phyloP scores from a whole-genome alignment of 2,888 invertebrate genomes.

The Chromoteleia sp. region DNA sequence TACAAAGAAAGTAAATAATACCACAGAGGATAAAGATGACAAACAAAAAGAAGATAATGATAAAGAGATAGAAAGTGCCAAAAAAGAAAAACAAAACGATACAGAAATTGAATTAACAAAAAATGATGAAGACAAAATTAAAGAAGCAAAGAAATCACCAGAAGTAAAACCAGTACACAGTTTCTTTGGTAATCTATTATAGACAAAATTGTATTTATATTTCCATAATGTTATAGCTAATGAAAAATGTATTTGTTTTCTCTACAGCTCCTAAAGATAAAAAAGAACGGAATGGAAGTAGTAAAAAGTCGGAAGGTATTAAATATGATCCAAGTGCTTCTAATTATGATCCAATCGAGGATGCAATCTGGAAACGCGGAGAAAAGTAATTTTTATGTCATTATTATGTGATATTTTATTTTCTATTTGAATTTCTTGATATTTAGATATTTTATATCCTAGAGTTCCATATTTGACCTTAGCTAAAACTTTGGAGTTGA shows the following conservation, averaged over 20 bases:
- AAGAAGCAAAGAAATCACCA: conserved; percentile 68
- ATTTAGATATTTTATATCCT: conserved; percentile 73
- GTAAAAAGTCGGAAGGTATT: conserved; percentile 57
- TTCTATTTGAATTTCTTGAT: background rate
- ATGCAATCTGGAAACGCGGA: conserved; percentile 88
- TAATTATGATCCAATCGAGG: conserved; percentile 92
- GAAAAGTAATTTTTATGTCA: conserved; percentile 88
- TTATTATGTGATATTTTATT: too few species aligned
- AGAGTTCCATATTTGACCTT: conserved; percentile 97
- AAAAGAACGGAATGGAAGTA: conserved; percentile 57
- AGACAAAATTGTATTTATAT: background rate
- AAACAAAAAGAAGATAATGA: conserved; percentile 13
- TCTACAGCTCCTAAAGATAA: conserved; percentile 56
- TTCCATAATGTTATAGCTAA: background rate
- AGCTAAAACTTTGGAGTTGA: conserved; percentile 94
- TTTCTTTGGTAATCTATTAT: conserved; percentile 75
- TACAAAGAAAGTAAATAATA: conserved; percentile 1
- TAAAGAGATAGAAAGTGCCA: conserved; percentile 8
- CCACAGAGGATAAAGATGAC: conserved; percentile 14
- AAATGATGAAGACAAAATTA: conserved; percentile 44
- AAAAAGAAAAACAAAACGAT: conserved; percentile 9
- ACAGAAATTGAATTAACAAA: conserved; percentile 10
- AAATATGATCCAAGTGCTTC: conserved; percentile 82
- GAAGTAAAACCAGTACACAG: conserved; percentile 73
- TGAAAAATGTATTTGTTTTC: background rate